phyloP scores from a whole-genome alignment of 2,888 invertebrate genomes.

The Drosophila demipolita region DNA sequence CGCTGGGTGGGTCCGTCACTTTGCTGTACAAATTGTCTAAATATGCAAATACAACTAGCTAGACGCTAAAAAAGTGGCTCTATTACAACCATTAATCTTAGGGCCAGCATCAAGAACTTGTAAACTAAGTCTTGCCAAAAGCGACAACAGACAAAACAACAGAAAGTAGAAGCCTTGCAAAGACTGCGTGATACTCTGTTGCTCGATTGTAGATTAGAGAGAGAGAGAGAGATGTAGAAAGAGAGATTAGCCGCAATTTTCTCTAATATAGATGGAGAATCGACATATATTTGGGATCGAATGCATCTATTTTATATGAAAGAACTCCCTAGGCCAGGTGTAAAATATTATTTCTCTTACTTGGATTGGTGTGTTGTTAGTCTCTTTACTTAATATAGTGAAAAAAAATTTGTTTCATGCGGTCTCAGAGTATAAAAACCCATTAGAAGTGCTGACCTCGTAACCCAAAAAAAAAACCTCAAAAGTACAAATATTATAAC shows the following conservation, averaged over 20 bases:
- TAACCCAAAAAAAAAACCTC: neutral
- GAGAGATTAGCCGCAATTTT: neutral
- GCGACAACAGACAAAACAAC: constrained; percentile 12
- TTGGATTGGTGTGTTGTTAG: neutral
- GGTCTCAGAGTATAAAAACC: neutral
- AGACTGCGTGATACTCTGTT: constrained; percentile 7
- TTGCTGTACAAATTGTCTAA: constrained; percentile 22
- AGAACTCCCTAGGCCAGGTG: neutral
- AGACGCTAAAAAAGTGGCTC: constrained; percentile 9
- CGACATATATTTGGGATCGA: neutral
- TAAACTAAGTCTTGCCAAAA: constrained; percentile 42
- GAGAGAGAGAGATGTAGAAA: too few species aligned
- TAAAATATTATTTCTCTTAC: neutral
- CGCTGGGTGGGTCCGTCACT: constrained; percentile 21
- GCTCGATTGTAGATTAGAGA: neutral
- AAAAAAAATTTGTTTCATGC: neutral
- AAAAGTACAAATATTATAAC: neutral
- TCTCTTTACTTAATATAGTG: neutral
- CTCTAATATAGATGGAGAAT: too few species aligned
- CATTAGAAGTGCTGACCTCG: neutral
- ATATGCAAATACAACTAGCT: constrained; percentile 37
- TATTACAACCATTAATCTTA: constrained; percentile 47
- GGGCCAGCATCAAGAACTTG: constrained; percentile 35
- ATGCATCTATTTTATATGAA: neutral
- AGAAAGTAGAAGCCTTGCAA: constrained; percentile 31